phyloP scores from a whole-genome alignment of 2,797 vertebrate species.

The Percopsis omiscomaycus region DNA sequence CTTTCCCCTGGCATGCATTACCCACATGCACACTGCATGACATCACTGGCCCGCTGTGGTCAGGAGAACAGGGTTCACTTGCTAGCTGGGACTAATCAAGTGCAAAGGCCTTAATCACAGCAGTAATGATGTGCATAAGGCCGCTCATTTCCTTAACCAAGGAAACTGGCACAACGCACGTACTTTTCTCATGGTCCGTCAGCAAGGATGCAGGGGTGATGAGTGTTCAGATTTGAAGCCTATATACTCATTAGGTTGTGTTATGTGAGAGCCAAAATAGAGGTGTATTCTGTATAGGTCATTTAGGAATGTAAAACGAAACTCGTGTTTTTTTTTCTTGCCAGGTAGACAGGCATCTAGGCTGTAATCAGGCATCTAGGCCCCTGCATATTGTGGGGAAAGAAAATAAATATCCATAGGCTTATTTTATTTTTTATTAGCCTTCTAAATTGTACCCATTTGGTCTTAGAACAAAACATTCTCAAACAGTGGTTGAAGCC shows the following conservation, averaged over 20 bases:
- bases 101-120: slow-evolving; percentile 47
- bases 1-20: slow-evolving; percentile 29
- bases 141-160: slow-evolving; percentile 35
- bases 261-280: slow-evolving; percentile 21
- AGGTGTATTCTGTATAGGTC: slow-evolving; percentile 29
- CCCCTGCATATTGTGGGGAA: slow-evolving; percentile 35
- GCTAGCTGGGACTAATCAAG: slow-evolving; percentile 55
- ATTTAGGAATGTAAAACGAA: slow-evolving; percentile 46
- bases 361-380: slow-evolving; percentile 19
- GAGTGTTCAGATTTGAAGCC: slow-evolving; percentile 30
- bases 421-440: slow-evolving; percentile 18
- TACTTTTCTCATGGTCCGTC: slow-evolving; percentile 27
- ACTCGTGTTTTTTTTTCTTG: slow-evolving; percentile 3
- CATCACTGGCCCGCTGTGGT: slow-evolving; percentile 43
- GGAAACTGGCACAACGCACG: slow-evolving; percentile 20
- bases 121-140: slow-evolving; percentile 38
- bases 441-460: slow-evolving; percentile 5
- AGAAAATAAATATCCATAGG: slow-evolving; percentile 28
- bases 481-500: slow-evolving; percentile 32
- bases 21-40: slow-evolving; percentile 37
- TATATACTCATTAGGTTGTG: slow-evolving; percentile 19
- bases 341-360: slow-evolving; percentile 34
- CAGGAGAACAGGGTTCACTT: slow-evolving; percentile 52
- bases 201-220: slow-evolving; percentile 25
- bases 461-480: slow-evolving; percentile 20